A percentile compares a stretch with the other conserved stretches of the same genome.
These are phyloP conservation scores for Eubasilissa splendida DNA, from an alignment of 2,888 invertebrate species.

Conservation along the genomic window DNA sequence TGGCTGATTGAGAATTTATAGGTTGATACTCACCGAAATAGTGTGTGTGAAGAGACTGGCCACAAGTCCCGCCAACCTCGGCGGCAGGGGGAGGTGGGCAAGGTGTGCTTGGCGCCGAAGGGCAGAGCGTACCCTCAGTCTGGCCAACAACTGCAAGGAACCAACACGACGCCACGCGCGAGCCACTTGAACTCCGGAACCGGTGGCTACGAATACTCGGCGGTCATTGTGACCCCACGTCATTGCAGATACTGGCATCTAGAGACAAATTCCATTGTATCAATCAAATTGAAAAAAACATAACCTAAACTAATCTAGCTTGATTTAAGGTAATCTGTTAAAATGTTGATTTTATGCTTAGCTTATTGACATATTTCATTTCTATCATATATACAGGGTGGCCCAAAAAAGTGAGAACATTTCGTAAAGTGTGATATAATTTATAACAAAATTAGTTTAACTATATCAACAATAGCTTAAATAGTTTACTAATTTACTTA, in stretches of 20 bases:
- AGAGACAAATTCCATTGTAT: slow-evolving; percentile 59
- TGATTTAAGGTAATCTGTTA: too few relatives aligned
- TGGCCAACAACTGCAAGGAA: slow-evolving; percentile 90
- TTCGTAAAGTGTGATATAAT: too few relatives aligned
- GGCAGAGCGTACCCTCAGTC: slow-evolving; percentile 85
- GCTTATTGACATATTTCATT: too few relatives aligned
- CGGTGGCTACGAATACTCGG: slow-evolving; percentile 93
- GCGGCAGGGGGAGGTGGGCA: slow-evolving; percentile 87
- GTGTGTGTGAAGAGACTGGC: slow-evolving; percentile 94
- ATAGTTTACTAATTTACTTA: too few relatives aligned
- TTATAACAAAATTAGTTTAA: too few relatives aligned
- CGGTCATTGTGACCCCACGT: slow-evolving; percentile 99
- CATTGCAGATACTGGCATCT: slow-evolving; percentile 91
- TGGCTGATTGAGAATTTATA: background rate
- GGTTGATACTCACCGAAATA: slow-evolving; percentile 81
- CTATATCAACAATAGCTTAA: too few relatives aligned
- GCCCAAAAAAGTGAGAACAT: too few relatives aligned
- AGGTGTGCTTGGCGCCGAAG: slow-evolving; percentile 83
- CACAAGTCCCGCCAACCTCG: slow-evolving; percentile 87
- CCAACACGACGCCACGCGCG: slow-evolving; percentile 94
- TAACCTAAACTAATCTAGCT: too few relatives aligned
- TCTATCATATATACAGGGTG: too few relatives aligned
- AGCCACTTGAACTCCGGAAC: slow-evolving; percentile 92
- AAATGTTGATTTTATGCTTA: too few relatives aligned
- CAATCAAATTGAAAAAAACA: too few relatives aligned